A percentile compares a stretch with the other conserved stretches of the same genome.
Evolutionary conservation across 2,113 vertebrate species (phyloP).

Genomic region (Ptilonorhynchus violaceus): DNA sequence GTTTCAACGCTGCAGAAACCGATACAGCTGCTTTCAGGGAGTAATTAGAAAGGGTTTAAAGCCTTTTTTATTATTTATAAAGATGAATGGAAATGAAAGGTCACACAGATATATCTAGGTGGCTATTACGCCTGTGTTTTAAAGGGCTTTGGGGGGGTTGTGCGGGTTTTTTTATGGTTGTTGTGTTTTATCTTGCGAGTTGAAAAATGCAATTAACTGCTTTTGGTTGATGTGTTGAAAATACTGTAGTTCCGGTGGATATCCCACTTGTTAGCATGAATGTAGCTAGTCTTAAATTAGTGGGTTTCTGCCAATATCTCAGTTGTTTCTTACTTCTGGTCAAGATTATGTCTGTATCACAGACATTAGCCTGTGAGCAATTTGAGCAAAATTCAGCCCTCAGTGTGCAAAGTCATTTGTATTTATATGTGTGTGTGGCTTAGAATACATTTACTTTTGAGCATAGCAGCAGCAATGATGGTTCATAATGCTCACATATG

Average conservation of each 20-base stretch:
- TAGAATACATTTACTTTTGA: conserved; percentile 23
- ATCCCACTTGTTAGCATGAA: neutral
- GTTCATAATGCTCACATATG: conserved; percentile 38
- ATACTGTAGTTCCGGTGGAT: neutral
- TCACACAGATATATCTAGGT: neutral
- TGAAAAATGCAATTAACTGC: neutral
- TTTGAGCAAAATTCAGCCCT: neutral
- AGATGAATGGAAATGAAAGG: conserved; percentile 26
- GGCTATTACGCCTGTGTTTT: neutral
- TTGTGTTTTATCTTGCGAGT: neutral
- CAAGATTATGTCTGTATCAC: neutral
- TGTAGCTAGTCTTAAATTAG: neutral
- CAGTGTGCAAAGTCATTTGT: neutral
- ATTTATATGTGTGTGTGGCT: neutral
- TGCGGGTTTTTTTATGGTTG: neutral
- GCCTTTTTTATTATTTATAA: conserved; percentile 9
- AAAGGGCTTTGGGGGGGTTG: neutral
- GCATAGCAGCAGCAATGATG: conserved; percentile 20
- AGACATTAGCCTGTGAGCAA: neutral
- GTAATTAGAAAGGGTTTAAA: conserved; percentile 2
- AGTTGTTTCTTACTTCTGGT: neutral
- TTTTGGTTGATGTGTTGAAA: neutral
- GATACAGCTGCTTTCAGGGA: neutral
- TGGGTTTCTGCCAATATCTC: neutral
- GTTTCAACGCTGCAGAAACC: neutral